A percentile compares a stretch with the other conserved stretches of the same genome.
phyloP scores from a whole-genome alignment of 2,797 vertebrate species.

The Peromyscus aztecus region DNA sequence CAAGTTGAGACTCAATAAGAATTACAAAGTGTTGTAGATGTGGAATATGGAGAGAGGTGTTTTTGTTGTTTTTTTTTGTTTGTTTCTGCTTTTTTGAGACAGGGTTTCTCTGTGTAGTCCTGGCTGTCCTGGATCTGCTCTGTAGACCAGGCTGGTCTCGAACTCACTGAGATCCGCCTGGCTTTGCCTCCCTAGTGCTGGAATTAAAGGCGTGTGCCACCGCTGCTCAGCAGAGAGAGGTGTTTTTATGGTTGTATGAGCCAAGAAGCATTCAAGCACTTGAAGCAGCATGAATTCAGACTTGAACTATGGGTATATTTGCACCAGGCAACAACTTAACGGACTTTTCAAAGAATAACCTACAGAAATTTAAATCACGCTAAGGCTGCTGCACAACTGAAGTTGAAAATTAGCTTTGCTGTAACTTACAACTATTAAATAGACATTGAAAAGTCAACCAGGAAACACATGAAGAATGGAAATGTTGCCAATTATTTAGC shows the following conservation, averaged over 20 bases:
- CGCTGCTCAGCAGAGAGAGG: no score
- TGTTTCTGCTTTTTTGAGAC: no score
- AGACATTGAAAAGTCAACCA: slow-evolving; percentile 48
- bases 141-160: no score
- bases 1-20: background rate
- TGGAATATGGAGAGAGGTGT: background rate
- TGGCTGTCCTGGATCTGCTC: no score
- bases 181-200: no score
- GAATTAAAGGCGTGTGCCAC: no score
- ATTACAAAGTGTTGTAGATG: background rate
- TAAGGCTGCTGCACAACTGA: background rate
- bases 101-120: no score
- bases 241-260: background rate
- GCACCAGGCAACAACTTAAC: background rate
- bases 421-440: slow-evolving; percentile 60
- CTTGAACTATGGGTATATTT: slow-evolving; percentile 56
- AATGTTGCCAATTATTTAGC: slow-evolving; percentile 51
- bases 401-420: slow-evolving; percentile 57
- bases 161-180: no score
- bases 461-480: slow-evolving; percentile 66
- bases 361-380: slow-evolving; percentile 18
- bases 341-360: slow-evolving; percentile 61
- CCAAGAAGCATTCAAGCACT: background rate
- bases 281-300: background rate
- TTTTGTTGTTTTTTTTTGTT: background rate